These are phyloP conservation scores for Gymnosoma rotundatum DNA, from an alignment of 2,888 invertebrate species.

Conservation along the genomic window DNA sequence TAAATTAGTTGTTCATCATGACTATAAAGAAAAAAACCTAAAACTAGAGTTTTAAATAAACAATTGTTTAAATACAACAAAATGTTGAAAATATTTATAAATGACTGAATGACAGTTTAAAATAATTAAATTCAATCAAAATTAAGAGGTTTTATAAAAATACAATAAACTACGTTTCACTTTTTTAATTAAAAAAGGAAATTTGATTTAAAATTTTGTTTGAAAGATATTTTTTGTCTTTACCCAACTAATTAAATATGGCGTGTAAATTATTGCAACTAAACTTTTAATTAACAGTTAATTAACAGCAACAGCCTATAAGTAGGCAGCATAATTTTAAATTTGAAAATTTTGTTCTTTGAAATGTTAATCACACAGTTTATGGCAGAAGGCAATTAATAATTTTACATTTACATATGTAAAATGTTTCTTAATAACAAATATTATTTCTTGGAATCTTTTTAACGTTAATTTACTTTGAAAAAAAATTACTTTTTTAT, in stretches of 20 bases:
- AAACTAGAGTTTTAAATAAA: conserved; percentile 10
- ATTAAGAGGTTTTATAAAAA: not conserved
- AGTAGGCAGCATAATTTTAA: conserved; percentile 20
- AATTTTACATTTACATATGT: not conserved
- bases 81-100: not conserved
- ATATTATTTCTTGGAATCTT: too few species aligned
- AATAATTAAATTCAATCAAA: conserved; percentile 43
- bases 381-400: not conserved
- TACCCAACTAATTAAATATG: not conserved
- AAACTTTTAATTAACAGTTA: not conserved
- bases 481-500: too few species aligned
- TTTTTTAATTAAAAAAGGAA: not conserved
- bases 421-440: too few species aligned
- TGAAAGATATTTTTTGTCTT: not conserved
- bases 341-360: not conserved
- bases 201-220: not conserved
- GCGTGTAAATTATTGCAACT: not conserved
- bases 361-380: not conserved
- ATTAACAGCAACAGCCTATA: conserved; percentile 7
- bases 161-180: not conserved
- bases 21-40: not conserved
- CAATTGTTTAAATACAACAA: conserved; percentile 29
- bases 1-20: conserved; percentile 41
- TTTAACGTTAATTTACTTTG: too few species aligned
- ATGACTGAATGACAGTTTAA: conserved; percentile 8